Percentiles rank a stretch among this genome's conserved stretches.
Evolutionary conservation across 53 echinoderm and acorn worm species (phyloP).

Genomic region (Stichopus horrens): DNA sequence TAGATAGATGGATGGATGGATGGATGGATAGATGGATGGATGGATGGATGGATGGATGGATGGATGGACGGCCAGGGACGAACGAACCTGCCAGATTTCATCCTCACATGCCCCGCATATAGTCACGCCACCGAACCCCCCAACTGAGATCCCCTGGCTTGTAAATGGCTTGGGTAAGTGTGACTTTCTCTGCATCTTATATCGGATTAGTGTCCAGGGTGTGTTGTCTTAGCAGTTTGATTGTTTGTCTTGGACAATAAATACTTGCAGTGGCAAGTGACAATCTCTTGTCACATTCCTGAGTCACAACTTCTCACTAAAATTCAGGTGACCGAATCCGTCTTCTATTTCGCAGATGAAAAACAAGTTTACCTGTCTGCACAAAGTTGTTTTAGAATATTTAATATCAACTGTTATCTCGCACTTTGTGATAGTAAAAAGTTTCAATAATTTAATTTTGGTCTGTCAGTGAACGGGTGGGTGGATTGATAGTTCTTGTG

Average conservation of each 20-base stretch:
- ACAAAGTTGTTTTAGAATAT: neutral
- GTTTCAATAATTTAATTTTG: neutral
- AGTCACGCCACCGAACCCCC: no score
- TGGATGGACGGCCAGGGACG: no score
- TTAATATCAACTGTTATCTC: neutral
- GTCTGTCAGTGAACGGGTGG: neutral
- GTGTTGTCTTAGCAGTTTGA: neutral
- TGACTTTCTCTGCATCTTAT: no score
- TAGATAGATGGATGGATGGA: no score
- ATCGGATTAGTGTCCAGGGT: neutral
- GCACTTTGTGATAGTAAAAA: neutral
- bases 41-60: no score
- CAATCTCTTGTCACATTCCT: neutral
- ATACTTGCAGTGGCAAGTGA: neutral
- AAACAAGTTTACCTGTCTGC: neutral
- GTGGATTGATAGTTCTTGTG: neutral
- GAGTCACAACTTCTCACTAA: neutral
- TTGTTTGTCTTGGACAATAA: neutral
- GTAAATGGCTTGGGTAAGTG: no score
- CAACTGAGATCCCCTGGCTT: no score
- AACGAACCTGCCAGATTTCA: no score
- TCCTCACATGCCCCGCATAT: no score
- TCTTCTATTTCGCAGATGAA: neutral
- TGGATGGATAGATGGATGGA: no score
- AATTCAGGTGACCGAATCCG: neutral